Base-by-base conservation (phyloP, 2,888 invertebrate species). In the Dynastes grantii region DNA sequence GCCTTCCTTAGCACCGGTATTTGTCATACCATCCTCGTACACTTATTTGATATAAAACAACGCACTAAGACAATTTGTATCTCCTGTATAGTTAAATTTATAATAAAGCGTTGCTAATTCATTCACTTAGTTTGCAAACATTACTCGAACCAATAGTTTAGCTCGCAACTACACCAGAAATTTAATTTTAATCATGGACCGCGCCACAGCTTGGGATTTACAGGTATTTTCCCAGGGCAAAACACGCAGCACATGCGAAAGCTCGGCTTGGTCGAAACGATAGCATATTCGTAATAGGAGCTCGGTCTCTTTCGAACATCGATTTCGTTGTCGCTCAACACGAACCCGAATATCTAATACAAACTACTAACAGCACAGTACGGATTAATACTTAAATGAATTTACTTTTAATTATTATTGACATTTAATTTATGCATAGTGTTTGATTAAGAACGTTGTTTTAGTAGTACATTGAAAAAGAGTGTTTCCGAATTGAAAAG, bases 161-260 rank as follows among this genome's bases (percentile, higher is more conserved):
- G 27, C 32, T 58, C 11, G 27, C 29, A 63, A 63, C 27, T 32
- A 67, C 22, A 67, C 2, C 49, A 67, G 45, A 45, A 67, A 67
- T 67, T 67, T 49, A 67, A 67, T 67, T 67, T 22, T 67, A 67
- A 67, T 67, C 49, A 16, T 16, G 32, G 9, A 45, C 49, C 22
- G 2, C 45, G 45, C 9, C 22, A 49, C 67, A 67, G 11, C 22
- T 45, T 67, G 67, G 45, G 49, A 49, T 67, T 67, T 67, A 22
- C 67, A 67, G 67, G 49, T 67, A 45, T 67, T 67, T 67, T 67
- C 67, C 45, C 67, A 67, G 22, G 67, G 49, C 27, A 11, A 45
- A 67, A 49, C 67, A 49, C 67, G 49, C 67, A 32, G 49, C 67
- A 67, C 67, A 67, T 45, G 67, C 67, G 67, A 67, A 67, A 67